Evolutionary conservation across 2,113 vertebrate genomes (phyloP), one percentile per base, ranked within the genome.

Genomic region (Vidua macroura): DNA sequence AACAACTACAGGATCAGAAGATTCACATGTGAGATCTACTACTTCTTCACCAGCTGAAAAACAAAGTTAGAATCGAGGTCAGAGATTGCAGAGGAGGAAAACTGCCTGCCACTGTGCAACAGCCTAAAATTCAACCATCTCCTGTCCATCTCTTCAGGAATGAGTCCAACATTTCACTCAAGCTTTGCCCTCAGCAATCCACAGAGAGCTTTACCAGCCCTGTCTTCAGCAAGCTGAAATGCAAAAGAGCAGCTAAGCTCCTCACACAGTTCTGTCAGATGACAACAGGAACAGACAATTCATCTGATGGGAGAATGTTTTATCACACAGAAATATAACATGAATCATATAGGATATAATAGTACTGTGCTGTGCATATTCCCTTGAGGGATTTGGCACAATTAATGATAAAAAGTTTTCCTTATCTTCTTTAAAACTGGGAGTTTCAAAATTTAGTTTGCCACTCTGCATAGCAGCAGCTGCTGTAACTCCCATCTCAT

Each of bases 1-100:
- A 13, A 99, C 99, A 0, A 99, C 98, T 81, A 99, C 97, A 5
- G 98, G 98, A 74, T 99, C 99, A 10, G 98, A 93, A 24, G 97
- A 98, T 81, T 99, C 99, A 91, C 98, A 98, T 5, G 99, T 99
- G 62, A 99, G 98, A 92, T 99, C 99, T 78, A 99, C 99, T 14
- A 99, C 99, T 86, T 99, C 99, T 81, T 99, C 98, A 95, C 98
- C 99, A 98, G 97, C 96, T 97, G 59, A 93, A 96, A 97, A 91
- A 95, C 37, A 86, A 79, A 84, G 11, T 73, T 30, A 73, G 64
- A 49, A 75, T 41, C 20, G 72, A 68, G 18, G 55, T 87, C 46
- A 89, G 58, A 74, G n/a, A 55, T 0, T 2, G 5, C 28, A 91
- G 35, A 80, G 46, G 21, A 83, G 5, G 23, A 55, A 70, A 67